Base-by-base conservation (phyloP, 2,113 vertebrate genomes). In the Micronycteris hirsuta region DNA sequence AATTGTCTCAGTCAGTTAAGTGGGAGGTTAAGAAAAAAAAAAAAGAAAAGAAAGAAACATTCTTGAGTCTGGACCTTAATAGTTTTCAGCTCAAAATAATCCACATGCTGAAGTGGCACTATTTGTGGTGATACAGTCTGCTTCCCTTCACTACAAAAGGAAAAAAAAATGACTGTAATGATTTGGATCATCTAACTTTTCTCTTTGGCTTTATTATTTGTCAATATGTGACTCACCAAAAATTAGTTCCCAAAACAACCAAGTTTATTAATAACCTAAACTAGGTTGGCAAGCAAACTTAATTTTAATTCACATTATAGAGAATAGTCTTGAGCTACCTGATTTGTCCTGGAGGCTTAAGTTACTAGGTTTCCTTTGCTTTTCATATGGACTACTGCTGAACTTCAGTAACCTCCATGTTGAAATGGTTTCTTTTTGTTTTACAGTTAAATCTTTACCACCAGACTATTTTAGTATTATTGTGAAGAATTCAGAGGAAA, bases 391-490 rank as follows among this genome's bases (percentile, higher is more conserved):
- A 15, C 28, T 86, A 63, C 43, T 91, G 33, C 31, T 87, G 43
- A 92, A 71, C 49, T 86, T 86, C 13, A 54, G 17, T 16, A 54
- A 77, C 4, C 19, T 94, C 7, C 19, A 22, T 70, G 38, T 68
- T 90, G 36, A 94, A 78, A 70, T 49, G 14, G 1, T 86, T 92
- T 96, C 45, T 38, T 92, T 96, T 81, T 91, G 28, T 31, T 96
- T 96, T 97, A 83, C 89, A 99, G 99, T 99, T 80, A 99, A 99
- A 94, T 98, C 98, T 82, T 97, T 91, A 24, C 93, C 96, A 31
- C 95, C 98, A 4, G 74, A 98, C 38, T 95, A 96, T 54, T 88
- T 99, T 63, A 33, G 63, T 85, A 14, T 99, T 28, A 96, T 97
- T 22, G 1, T 85, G 47, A 92, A 95, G 16, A 87, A 95, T 3